A percentile compares a stretch with the other conserved stretches of the same genome.
These are phyloP conservation scores for Ageneiosus marmoratus DNA, from an alignment of 2,113 vertebrate species.

Conservation along the genomic window DNA sequence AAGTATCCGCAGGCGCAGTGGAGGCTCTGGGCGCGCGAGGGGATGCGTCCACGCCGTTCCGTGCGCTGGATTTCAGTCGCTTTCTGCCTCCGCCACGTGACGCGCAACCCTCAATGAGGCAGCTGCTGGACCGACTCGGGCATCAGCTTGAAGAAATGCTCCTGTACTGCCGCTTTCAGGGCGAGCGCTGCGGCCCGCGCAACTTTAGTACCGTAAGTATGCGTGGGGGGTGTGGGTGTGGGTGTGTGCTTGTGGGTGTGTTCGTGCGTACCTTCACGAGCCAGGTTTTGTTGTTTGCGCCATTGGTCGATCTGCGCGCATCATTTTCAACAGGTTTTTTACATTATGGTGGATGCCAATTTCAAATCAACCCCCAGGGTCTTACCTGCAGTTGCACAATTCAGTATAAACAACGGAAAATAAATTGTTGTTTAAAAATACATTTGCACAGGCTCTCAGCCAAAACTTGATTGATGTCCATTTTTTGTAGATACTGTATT, in stretches of 20 bases:
- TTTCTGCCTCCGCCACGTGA: conserved; percentile 78
- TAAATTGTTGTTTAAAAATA: too few relatives aligned
- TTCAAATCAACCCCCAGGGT: too few relatives aligned
- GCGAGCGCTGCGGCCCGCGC: conserved; percentile 76
- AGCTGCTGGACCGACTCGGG: conserved; percentile 77
- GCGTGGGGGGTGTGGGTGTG: conserved; percentile 39
- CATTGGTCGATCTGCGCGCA: background rate
- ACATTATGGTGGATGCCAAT: too few relatives aligned
- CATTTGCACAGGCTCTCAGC: too few relatives aligned
- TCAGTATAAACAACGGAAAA: too few relatives aligned
- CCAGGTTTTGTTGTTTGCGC: background rate
- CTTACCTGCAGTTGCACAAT: too few relatives aligned
- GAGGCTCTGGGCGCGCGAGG: conserved; percentile 63
- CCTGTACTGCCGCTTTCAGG: conserved; percentile 78
- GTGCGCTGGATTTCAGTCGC: conserved; percentile 79
- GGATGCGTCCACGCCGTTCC: conserved; percentile 65
- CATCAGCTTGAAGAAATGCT: conserved; percentile 84
- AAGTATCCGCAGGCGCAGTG: conserved; percentile 66
- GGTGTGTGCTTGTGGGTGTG: background rate
- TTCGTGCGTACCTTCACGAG: background rate
- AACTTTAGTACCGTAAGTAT: conserved; percentile 85
- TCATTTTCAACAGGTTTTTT: background rate
- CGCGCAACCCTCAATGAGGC: conserved; percentile 73
- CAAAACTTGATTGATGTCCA: too few relatives aligned
- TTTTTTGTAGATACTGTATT: background rate